phyloP scores from a whole-genome alignment of 2,888 invertebrate genomes.

The Geophilus truncorum region DNA sequence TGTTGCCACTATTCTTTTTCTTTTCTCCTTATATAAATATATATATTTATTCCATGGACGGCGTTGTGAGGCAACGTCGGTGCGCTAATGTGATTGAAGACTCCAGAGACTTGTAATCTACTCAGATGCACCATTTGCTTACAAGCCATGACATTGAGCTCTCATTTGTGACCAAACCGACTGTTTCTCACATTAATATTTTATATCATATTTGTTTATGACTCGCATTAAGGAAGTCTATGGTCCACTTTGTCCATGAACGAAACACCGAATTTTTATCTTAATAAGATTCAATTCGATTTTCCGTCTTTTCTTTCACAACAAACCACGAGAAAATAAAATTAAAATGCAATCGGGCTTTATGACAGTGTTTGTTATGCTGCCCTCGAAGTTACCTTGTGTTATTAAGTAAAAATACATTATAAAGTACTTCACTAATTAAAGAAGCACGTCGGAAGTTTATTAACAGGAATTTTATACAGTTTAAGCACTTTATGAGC shows the following conservation, averaged over 20 bases:
- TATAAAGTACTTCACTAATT: no score
- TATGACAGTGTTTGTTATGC: no score
- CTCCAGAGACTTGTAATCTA: conserved; percentile 23
- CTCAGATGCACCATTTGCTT: conserved; percentile 8
- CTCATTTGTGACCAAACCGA: conserved; percentile 17
- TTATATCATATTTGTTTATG: conserved; percentile 2
- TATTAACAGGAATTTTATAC: no score
- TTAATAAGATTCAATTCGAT: not conserved
- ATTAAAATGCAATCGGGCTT: not conserved
- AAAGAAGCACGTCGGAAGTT: no score
- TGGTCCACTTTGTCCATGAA: not conserved
- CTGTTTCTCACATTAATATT: conserved; percentile 17
- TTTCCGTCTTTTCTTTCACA: not conserved
- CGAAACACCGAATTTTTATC: not conserved
- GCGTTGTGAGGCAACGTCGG: not conserved
- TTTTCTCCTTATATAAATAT: not conserved
- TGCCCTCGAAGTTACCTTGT: no score
- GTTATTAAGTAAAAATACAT: no score
- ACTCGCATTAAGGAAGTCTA: not conserved
- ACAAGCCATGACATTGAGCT: conserved; percentile 24
- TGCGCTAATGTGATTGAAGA: conserved; percentile 23
- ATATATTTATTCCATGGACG: conserved; percentile 18
- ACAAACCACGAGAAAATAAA: not conserved
- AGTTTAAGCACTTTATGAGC: not conserved
- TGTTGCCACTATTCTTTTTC: conserved; percentile 22